Conservation (phyloP, 2,113 vertebrate genomes). For the Hypocryptadius cinnamomeus region DNA sequence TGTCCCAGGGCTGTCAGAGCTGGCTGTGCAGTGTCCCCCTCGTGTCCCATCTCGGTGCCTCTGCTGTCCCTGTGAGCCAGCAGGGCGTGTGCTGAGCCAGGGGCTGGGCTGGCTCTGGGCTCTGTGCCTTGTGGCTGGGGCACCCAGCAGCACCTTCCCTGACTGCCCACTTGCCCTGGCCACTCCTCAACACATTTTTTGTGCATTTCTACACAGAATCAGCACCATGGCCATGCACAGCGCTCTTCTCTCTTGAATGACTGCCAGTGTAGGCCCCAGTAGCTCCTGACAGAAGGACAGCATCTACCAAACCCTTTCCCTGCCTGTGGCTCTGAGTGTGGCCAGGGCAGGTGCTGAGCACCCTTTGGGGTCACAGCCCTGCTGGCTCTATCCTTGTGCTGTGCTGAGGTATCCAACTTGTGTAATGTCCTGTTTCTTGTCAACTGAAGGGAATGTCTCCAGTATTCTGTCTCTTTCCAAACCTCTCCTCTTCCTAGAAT, state of each 20-base stretch:
- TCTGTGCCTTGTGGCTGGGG: background rate
- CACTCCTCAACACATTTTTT: background rate
- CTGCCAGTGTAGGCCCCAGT: background rate
- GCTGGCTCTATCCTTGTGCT: background rate
- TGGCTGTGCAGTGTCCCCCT: background rate
- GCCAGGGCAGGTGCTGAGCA: background rate
- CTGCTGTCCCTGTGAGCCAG: background rate
- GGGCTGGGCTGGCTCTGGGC: background rate
- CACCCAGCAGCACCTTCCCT: background rate
- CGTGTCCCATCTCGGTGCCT: too few relatives aligned
- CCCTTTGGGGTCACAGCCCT: background rate
- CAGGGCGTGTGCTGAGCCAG: background rate
- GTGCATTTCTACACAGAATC: background rate
- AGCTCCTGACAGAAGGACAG: background rate
- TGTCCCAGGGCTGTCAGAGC: background rate
- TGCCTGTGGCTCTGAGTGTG: background rate
- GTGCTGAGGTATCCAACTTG: background rate
- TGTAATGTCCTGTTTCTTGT: background rate
- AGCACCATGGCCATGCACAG: background rate
- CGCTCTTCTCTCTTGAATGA: background rate
- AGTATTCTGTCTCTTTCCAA: background rate
- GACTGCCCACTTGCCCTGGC: background rate
- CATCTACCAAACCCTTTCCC: background rate
- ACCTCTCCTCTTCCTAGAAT: background rate
- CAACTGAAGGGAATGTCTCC: background rate